Base-by-base conservation (phyloP, 2,113 vertebrate species). In the Mesitornis unicolor region DNA sequence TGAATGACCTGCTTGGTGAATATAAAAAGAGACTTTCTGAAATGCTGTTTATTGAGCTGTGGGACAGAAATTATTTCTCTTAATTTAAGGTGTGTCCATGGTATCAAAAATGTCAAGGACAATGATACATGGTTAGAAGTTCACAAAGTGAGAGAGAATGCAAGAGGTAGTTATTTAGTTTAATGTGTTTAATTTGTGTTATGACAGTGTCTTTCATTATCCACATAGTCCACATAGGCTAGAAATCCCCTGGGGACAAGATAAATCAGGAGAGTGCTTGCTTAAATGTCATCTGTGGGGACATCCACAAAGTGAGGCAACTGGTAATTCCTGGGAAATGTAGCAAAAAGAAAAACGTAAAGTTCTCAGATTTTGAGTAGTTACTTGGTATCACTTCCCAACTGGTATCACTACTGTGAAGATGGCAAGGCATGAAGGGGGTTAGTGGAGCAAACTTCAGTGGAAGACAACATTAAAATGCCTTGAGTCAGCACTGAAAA, bases 141-240 rank as follows among this genome's bases (percentile, higher is more conserved):
- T 93, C 84, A 81, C 61, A 73, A 88, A 93, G 61, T 56, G 38
- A 71, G 60, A 93, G 94, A 91, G 40, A 75, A 13, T 2, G 2
- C 0, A 2, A 88, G 48, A 90, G 43, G 84, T 16, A 54, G 25
- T 82, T 42, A 90, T 81, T 89, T 89, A 64, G 18, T 90, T 96
- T 89, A 92, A 93, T 51, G 40, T 67, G 15, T 88, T 88, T 93
- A 89, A 90, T 96, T 86, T 91, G 73, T 93, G 69, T 61, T 48
- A 75, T 87, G 80, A 71, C 51, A 64, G 17, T 69, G 33, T 89
- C 81, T 84, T 94, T 93, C 13, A 28, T 68, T 90, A 89, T 89
- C 77, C 70, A 80, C 47, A 70, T 36, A 89, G 60, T 89, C 76
- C 60, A 51, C 56, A 57, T 48, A 82, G 73, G 60, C 60, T 90